These are phyloP conservation scores for Gavia stellata DNA, from an alignment of 2,113 vertebrate species.

Conservation along the genomic window DNA sequence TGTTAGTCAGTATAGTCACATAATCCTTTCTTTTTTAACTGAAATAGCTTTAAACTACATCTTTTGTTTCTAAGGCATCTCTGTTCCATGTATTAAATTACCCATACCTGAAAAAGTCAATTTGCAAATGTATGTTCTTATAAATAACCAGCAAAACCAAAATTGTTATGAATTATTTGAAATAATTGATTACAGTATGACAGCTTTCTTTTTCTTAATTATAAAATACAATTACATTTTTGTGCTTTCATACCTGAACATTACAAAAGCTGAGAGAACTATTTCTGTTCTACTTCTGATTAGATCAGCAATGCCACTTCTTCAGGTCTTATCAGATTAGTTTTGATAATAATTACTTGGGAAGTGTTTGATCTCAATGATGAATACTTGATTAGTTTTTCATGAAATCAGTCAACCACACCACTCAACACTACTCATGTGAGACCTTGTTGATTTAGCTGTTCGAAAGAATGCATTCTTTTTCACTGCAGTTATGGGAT, in stretches of 20 bases:
- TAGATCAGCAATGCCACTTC: slow-evolving; percentile 83
- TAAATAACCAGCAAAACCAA: slow-evolving; percentile 47
- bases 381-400: slow-evolving; percentile 99
- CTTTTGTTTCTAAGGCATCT: not conserved
- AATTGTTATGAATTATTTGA: slow-evolving; percentile 48
- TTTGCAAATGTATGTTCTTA: slow-evolving; percentile 28
- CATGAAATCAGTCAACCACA: slow-evolving; percentile 97
- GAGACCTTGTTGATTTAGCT: slow-evolving; percentile 96
- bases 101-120: not conserved
- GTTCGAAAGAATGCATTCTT: slow-evolving; percentile 81
- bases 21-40: slow-evolving; percentile 1
- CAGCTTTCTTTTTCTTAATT: slow-evolving; percentile 65
- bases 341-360: slow-evolving; percentile 92
- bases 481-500: slow-evolving; percentile 77
- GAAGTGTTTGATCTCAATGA: slow-evolving; percentile 98
- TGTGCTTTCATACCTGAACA: slow-evolving; percentile 58
- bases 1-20: not conserved
- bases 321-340: slow-evolving; percentile 85
- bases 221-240: slow-evolving; percentile 72
- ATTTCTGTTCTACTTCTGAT: slow-evolving; percentile 75
- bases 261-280: slow-evolving; percentile 65
- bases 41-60: not conserved
- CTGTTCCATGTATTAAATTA: not conserved
- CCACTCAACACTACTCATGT: slow-evolving; percentile 82
- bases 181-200: slow-evolving; percentile 50